Evolutionary conservation across 1,140 invertebrate genomes (phyloP).

Genomic region (Andricus grossulariae): DNA sequence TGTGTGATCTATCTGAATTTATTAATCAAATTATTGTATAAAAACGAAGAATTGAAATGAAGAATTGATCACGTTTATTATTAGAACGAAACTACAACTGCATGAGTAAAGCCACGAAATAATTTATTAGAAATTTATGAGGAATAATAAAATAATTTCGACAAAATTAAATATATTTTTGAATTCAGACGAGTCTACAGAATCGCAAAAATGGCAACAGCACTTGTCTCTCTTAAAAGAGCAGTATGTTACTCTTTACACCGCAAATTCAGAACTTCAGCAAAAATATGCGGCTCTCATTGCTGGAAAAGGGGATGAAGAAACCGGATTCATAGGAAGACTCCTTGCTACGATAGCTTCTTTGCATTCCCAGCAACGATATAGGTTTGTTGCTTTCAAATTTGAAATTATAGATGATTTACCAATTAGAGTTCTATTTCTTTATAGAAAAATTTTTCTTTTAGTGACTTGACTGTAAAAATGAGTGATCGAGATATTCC

Average conservation of each 20-base stretch:
- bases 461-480: slow-evolving; percentile 84
- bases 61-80: no score
- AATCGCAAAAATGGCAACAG: slow-evolving; percentile 86
- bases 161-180: neutral
- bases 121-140: no score
- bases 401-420: slow-evolving; percentile 11
- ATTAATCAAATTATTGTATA: no score
- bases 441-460: slow-evolving; percentile 46
- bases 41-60: no score
- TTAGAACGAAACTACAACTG: no score
- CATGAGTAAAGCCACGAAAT: no score
- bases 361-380: slow-evolving; percentile 86
- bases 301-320: slow-evolving; percentile 78
- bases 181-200: slow-evolving; percentile 56
- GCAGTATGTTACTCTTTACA: slow-evolving; percentile 93
- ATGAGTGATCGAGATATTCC: slow-evolving; percentile 83
- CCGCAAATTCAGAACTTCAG: slow-evolving; percentile 88
- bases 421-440: no score
- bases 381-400: slow-evolving; percentile 76
- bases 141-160: no score
- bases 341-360: slow-evolving; percentile 87
- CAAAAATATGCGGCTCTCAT: slow-evolving; percentile 87
- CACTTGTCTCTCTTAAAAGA: slow-evolving; percentile 90
- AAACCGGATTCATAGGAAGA: slow-evolving; percentile 87
- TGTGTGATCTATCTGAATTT: no score